Base-by-base conservation (phyloP, 2,113 vertebrate species). In the Clarias gariepinus region DNA sequence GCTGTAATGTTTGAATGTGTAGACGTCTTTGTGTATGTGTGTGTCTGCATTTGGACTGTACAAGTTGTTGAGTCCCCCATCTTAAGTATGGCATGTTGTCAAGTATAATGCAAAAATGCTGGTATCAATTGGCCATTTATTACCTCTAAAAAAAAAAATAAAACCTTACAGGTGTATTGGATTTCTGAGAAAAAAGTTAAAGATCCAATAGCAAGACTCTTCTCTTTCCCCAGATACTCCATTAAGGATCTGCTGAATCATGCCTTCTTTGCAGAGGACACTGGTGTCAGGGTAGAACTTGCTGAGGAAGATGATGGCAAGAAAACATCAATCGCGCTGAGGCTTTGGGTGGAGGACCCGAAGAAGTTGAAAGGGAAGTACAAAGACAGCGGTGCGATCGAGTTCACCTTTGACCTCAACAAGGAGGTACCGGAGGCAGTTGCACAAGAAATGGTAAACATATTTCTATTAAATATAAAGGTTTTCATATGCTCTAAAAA, bases 341-440 rank as follows among this genome's bases (percentile, higher is more conserved):
- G 98, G 93, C 96, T 99, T 90, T 99, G 98, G 97, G 97, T 99
- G 11, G 98, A 99, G 93, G 98, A 99, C 92, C 95, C 97, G 87
- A 99, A 98, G 94, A 99, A 99, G 91, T 93, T 99, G 87, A 99
- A 99, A 93, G 98, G 97, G 90, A 99, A 99, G 90, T 98, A 98
- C 94, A 99, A 98, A 94, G 98, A 99, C 94, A 97, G 97, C 4
- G 98, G 98, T 78, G 97, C 97, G 93, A 99, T 99, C 89, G 98
- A 99, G 91, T 99, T 99, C 93, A 97, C 96, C 90, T 99, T 98
- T 87, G 96, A 98, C 92, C 92, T 99, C 91, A 95, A 96, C 91
- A 97, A 95, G 85, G 98, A 99, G 92, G 96, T 97, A 41, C 96
- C 98, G 11, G 98, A 99, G 28, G 96, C 97, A 74, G 97, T 99